These are phyloP conservation scores for Chelonoidis abingdonii DNA, from an alignment of 2,113 vertebrate genomes.

Conservation along the genomic window DNA sequence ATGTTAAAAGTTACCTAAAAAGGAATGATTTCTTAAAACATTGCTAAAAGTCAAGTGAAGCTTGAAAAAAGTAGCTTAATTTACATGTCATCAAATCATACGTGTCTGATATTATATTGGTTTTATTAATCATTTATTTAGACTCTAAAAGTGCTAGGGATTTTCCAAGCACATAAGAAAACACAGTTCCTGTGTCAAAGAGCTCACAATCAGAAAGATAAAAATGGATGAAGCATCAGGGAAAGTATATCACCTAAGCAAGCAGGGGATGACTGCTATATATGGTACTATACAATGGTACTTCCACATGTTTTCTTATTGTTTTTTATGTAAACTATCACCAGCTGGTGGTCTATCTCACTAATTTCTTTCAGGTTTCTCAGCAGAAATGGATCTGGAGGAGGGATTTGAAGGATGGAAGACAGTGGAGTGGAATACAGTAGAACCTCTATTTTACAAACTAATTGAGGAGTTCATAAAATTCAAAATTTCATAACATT, in stretches of 20 bases:
- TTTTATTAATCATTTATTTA: background rate
- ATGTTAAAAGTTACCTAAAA: constrained; percentile 9
- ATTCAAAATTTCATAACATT: background rate
- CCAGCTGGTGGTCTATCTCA: fast-evolving
- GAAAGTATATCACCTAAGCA: background rate
- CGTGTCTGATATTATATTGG: background rate
- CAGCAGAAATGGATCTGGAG: background rate
- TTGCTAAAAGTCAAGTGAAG: background rate
- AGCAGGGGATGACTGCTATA: background rate
- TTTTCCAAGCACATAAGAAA: background rate
- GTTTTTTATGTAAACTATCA: background rate
- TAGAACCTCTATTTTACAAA: background rate
- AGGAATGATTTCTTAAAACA: background rate
- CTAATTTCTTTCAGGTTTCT: background rate
- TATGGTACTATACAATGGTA: background rate
- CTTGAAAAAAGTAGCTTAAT: background rate
- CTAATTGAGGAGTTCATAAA: background rate
- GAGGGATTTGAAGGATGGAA: background rate
- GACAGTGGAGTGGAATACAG: background rate
- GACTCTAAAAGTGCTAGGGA: background rate
- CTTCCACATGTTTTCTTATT: background rate
- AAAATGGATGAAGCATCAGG: background rate
- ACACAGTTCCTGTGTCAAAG: background rate
- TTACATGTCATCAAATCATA: background rate
- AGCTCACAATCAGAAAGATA: background rate